phyloP scores from a whole-genome alignment of 37 sponge, comb jelly and placozoan genomes.

The Beroe ovata region DNA sequence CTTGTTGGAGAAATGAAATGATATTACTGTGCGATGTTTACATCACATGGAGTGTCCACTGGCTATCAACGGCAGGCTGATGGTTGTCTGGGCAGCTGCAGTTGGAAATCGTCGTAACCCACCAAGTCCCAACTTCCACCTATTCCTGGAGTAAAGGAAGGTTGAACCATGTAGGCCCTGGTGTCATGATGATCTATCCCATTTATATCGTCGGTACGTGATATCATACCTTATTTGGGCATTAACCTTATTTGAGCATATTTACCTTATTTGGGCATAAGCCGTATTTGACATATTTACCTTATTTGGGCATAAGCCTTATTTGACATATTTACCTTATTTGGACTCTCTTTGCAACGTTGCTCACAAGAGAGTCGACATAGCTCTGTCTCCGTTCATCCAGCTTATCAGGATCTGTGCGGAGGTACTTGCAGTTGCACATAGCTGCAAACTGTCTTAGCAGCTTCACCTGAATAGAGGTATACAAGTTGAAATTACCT shows the following conservation, averaged over 20 bases:
- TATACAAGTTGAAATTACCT: too few relatives aligned
- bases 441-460: slow-evolving; percentile 33
- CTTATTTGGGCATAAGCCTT: too few relatives aligned
- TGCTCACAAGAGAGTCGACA: neutral
- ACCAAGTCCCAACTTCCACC: neutral
- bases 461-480: too few relatives aligned
- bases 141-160: neutral
- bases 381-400: slow-evolving; percentile 27
- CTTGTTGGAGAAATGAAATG: too few relatives aligned
- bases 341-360: slow-evolving; percentile 4
- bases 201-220: too few relatives aligned
- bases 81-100: neutral
- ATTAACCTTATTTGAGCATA: too few relatives aligned
- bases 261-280: too few relatives aligned
- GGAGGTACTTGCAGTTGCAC: slow-evolving; percentile 60
- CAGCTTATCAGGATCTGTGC: slow-evolving; percentile 31
- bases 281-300: too few relatives aligned
- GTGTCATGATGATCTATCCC: too few relatives aligned
- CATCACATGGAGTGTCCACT: neutral
- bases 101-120: neutral
- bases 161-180: too few relatives aligned
- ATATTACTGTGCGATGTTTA: too few relatives aligned
- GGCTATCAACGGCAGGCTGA: neutral
- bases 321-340: slow-evolving; percentile 23
- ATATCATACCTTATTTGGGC: too few relatives aligned